Evolutionary conservation across 2,113 vertebrate genomes (phyloP), one percentile per base, ranked within the genome.

Genomic region (Pedetes capensis): DNA sequence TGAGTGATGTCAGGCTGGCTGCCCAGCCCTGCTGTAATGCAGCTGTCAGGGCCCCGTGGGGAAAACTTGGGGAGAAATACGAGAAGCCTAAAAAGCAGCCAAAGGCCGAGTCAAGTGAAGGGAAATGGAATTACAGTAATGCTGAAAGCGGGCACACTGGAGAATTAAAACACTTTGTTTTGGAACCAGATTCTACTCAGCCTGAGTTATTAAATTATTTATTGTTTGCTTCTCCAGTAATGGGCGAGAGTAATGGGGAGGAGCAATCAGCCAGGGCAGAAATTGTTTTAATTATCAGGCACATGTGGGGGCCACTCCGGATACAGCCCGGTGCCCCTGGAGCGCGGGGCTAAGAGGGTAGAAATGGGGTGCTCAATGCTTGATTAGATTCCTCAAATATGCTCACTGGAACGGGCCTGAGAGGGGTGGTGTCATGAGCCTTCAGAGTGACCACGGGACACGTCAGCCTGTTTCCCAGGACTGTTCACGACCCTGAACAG

Each of bases 141-240:
- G 82, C 95, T 78, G 84, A 76, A 95, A 94, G 95, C 96, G 53
- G 51, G 18, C 17, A 6, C 17, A 2, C 82, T 0, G 3, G 17
- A 96, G 72, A 89, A 84, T 27, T 20, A 92, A 55, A 80, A 89
- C 81, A 51, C 96, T 53, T 91, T 89, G 95, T 97, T 92, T 84
- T 95, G 91, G 96, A 95, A 68, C 79, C 53, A 66, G 79, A 94
- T 66, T 94, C 79, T 87, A 97, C 94, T 75, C 76, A 57, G 29
- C 49, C 69, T 29, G n/a, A 91, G 96, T 95, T 96, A 96, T 97
- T 82, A 93, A 95, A 96, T 96, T 94, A 97, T 97, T 97, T 98
- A 97, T 95, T 97, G 92, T 96, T 95, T 96, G 96, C 93, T 63
- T 92, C 97, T 83, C 94, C 90, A 87, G 96, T 95, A 95, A 97